Base-by-base conservation (phyloP, 2,888 invertebrate species). In the Thymelicus lineola region DNA sequence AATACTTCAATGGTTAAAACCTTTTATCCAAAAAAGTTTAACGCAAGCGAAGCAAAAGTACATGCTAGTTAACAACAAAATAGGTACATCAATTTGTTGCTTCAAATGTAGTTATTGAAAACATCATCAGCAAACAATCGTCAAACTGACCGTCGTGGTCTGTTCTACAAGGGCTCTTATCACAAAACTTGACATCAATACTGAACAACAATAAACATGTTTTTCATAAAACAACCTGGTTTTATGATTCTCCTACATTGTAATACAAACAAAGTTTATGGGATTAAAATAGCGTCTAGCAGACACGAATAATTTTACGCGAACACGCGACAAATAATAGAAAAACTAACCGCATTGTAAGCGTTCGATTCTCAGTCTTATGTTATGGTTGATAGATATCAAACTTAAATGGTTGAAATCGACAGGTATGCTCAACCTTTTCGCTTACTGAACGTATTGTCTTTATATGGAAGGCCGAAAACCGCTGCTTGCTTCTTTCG, bases 401-500 rank as follows among this genome's bases (percentile, higher is more conserved):
- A 69, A 50, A 58, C 59, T 70, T 50, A 50, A 7, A 64, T 70
- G 64, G 35, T 35, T 6, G n/a, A 15, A 70, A 14, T 35, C 42
- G 64, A 36, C 64, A 70, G 69, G 53, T 70, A 53, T 70, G 59
- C 35, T 50, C 64, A 70, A 70, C 69, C 69, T 69, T 63, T 69
- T 69, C 50, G 63, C 69, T 69, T 46, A 63, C 28, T 50, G 69
- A 69, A 59, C 58, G 50, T 42, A 42, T 69, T 69, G 69, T 69
- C 57, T 68, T n/a, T 59, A n/a, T 62, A 59, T 58, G 58, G 69
- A 69, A 69, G 69, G 69, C 69, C 69, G 69, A 69, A 69, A 69
- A 48, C 61, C 58, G 69, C 62, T 69, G 69, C 63, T 58, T 20
- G 58, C 69, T 28, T 64, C 63, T 69, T 63, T 69, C 69, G 69